A percentile compares a stretch with the other conserved stretches of the same genome.
Evolutionary conservation across 2,113 vertebrate genomes (phyloP).

Genomic region (Cyanocitta stelleri): DNA sequence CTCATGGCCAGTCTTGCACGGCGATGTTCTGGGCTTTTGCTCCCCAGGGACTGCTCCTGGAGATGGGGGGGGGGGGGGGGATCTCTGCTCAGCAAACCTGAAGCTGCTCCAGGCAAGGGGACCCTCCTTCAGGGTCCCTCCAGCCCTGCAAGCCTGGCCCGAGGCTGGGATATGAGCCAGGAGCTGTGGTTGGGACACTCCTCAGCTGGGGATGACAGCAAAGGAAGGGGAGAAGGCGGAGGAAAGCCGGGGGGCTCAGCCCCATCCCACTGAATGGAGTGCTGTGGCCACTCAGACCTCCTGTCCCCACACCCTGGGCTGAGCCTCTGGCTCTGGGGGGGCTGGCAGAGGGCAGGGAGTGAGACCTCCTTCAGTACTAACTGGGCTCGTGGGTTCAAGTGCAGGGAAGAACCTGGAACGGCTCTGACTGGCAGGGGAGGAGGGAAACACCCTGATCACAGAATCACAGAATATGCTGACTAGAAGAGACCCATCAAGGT

Average conservation of each 20-base stretch:
- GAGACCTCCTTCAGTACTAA: not conserved
- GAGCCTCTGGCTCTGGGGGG: not conserved
- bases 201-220: not conserved
- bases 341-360: not conserved
- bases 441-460: not conserved
- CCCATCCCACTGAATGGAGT: fast-evolving
- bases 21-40: not conserved
- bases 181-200: not conserved
- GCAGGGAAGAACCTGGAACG: not conserved
- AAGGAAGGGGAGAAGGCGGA: not conserved
- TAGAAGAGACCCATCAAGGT: not conserved
- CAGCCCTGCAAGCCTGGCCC: not conserved
- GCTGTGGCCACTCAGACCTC: not conserved
- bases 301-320: fast-evolving
- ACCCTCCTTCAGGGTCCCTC: not conserved
- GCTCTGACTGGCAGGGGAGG: fast-evolving
- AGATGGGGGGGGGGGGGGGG: fast-evolving
- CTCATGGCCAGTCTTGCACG: not conserved
- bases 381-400: not conserved
- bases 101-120: not conserved
- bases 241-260: not conserved
- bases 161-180: fast-evolving
- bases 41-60: not conserved
- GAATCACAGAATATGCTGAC: not conserved
- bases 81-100: not conserved